Percentiles rank a stretch among this genome's conserved stretches.
Conservation (phyloP, 2,797 vertebrate species). For the Parauchenoglanis ngamensis region DNA sequence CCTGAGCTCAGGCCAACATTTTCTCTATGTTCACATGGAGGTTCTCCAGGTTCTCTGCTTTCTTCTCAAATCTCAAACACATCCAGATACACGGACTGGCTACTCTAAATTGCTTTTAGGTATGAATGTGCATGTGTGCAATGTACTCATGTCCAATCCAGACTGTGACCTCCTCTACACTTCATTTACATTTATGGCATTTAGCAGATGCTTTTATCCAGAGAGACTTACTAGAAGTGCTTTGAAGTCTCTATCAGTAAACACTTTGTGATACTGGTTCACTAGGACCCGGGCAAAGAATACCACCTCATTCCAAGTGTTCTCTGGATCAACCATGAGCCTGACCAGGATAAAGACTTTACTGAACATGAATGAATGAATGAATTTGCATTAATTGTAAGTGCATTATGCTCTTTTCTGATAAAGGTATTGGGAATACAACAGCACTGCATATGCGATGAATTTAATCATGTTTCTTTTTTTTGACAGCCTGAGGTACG, state of each 20-base stretch:
- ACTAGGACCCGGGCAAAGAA: too few relatives aligned
- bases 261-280: too few relatives aligned
- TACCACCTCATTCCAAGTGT: background rate
- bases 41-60: background rate
- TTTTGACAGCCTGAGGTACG: background rate
- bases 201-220: too few relatives aligned
- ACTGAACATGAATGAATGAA: background rate
- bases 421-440: background rate
- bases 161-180: background rate
- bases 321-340: background rate
- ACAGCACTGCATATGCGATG: too few relatives aligned
- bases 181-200: too few relatives aligned
- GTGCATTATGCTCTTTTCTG: background rate
- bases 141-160: background rate
- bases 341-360: background rate
- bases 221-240: too few relatives aligned
- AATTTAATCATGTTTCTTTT: background rate
- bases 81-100: background rate
- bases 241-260: too few relatives aligned
- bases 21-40: background rate
- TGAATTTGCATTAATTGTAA: background rate
- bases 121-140: background rate
- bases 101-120: background rate
- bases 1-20: background rate
- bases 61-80: background rate